Percentiles rank a stretch among this genome's conserved stretches.
phyloP scores from a whole-genome alignment of 2,888 invertebrate genomes.

The Phyllotreta striolata region DNA sequence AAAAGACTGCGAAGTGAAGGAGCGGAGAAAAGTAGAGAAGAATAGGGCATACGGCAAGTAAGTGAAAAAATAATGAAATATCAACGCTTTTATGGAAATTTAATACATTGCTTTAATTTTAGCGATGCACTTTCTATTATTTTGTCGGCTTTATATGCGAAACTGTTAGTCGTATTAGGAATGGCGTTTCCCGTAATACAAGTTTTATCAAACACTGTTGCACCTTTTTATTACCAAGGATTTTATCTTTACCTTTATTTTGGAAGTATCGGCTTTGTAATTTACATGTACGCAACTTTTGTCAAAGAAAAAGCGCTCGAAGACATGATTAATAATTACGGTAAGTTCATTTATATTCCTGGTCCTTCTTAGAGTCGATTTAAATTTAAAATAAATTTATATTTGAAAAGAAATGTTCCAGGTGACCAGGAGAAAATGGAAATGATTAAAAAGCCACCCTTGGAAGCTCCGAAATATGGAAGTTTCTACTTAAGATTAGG shows the following conservation, averaged over 20 bases:
- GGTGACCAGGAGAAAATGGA: constrained; percentile 35
- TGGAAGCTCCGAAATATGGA: constrained; percentile 70
- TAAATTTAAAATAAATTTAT: background rate
- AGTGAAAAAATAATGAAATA: constrained; percentile 43
- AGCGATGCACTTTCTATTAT: constrained; percentile 90
- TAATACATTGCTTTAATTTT: constrained; percentile 47
- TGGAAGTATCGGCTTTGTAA: constrained; percentile 73
- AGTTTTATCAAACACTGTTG: constrained; percentile 92
- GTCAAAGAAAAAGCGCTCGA: constrained; percentile 63
- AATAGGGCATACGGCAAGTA: constrained; percentile 63
- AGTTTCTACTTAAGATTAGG: constrained; percentile 94
- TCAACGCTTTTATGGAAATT: no score
- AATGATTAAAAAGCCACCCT: constrained; percentile 26
- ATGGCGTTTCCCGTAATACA: constrained; percentile 97
- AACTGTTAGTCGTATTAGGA: constrained; percentile 92
- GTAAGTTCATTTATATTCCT: constrained; percentile 39
- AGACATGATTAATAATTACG: constrained; percentile 62
- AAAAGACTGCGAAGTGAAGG: constrained; percentile 48
- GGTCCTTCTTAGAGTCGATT: background rate
- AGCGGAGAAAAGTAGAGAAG: constrained; percentile 50
- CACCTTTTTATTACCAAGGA: constrained; percentile 92
- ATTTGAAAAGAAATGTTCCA: constrained; percentile 13
- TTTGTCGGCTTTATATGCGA: constrained; percentile 91
- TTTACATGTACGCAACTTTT: constrained; percentile 74
- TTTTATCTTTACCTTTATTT: constrained; percentile 71